Evolutionary conservation across 2,797 vertebrate species (phyloP).

Genomic region (Halcyon smyrnensis): DNA sequence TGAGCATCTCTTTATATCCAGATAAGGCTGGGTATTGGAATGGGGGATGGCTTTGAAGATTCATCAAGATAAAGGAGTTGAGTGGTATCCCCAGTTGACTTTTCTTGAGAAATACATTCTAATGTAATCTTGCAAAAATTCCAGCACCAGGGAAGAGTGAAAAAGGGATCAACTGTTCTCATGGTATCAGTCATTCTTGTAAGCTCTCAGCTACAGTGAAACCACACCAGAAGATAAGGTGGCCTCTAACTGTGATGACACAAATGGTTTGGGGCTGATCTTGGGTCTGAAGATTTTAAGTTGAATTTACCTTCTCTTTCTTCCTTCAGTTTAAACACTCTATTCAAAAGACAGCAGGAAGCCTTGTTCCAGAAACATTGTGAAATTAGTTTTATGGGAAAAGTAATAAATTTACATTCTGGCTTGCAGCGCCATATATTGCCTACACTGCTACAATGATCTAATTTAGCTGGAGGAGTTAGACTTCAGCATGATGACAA

Average conservation of each 20-base stretch:
- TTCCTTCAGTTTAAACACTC: background rate
- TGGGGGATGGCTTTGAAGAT: constrained; percentile 16
- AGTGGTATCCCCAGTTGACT: constrained; percentile 1
- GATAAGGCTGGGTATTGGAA: background rate
- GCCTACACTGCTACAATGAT: background rate
- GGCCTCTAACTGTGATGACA: background rate
- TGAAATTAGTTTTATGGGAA: constrained; percentile 4
- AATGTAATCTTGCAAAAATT: background rate
- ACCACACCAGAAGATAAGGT: background rate
- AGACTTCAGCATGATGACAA: background rate
- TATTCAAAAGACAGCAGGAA: background rate
- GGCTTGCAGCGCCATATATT: background rate
- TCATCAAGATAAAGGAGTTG: constrained; percentile 1
- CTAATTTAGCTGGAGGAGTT: constrained; percentile 2
- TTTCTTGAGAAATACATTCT: constrained; percentile 30
- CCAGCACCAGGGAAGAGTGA: background rate
- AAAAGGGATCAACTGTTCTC: constrained; percentile 48
- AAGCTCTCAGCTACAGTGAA: background rate
- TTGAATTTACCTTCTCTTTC: background rate
- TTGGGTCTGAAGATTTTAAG: background rate
- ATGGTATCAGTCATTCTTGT: background rate
- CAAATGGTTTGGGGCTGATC: background rate
- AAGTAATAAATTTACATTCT: background rate
- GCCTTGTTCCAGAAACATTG: background rate
- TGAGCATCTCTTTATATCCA: background rate